These are phyloP conservation scores for Scleropages formosus DNA, from an alignment of 2,797 vertebrate genomes.

Conservation along the genomic window DNA sequence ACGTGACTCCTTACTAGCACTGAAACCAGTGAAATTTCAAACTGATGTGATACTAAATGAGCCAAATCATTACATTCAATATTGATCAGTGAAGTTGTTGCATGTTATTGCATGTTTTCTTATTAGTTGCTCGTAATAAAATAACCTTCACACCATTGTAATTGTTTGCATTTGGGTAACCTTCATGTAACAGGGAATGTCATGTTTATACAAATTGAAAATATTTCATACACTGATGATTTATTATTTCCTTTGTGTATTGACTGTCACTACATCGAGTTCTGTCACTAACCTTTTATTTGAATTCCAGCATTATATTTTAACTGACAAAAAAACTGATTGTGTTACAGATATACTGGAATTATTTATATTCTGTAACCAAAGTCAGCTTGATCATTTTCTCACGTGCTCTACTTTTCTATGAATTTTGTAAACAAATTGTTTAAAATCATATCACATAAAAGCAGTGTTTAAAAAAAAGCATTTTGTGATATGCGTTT, in stretches of 20 bases:
- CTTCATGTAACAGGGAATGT: slow-evolving; percentile 53
- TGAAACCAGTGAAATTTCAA: slow-evolving; percentile 5
- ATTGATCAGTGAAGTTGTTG: slow-evolving; percentile 35
- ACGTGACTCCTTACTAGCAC: slow-evolving; percentile 28
- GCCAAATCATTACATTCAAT: slow-evolving; percentile 31
- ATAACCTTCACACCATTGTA: slow-evolving; percentile 41
- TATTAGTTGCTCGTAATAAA: slow-evolving; percentile 37
- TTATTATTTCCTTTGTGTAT: slow-evolving; percentile 31
- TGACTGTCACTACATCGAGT: slow-evolving; percentile 41
- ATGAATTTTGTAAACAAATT: too few species aligned
- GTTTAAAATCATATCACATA: too few species aligned
- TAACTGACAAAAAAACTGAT: too few species aligned
- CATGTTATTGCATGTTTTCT: slow-evolving; percentile 51
- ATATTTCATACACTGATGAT: slow-evolving; percentile 19
- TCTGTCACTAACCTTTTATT: slow-evolving; percentile 58
- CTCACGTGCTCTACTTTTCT: too few species aligned
- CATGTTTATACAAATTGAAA: slow-evolving; percentile 44
- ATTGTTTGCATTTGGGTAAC: slow-evolving; percentile 51
- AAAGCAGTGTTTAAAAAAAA: too few species aligned
- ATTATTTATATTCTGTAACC: too few species aligned
- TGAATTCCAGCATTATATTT: slow-evolving; percentile 57
- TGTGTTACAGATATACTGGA: too few species aligned
- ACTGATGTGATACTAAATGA: neutral
- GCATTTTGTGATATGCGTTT: too few species aligned
- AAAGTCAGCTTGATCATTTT: too few species aligned